Conservation (phyloP, 2,888 invertebrate genomes). For the Oscheius sp. region DNA sequence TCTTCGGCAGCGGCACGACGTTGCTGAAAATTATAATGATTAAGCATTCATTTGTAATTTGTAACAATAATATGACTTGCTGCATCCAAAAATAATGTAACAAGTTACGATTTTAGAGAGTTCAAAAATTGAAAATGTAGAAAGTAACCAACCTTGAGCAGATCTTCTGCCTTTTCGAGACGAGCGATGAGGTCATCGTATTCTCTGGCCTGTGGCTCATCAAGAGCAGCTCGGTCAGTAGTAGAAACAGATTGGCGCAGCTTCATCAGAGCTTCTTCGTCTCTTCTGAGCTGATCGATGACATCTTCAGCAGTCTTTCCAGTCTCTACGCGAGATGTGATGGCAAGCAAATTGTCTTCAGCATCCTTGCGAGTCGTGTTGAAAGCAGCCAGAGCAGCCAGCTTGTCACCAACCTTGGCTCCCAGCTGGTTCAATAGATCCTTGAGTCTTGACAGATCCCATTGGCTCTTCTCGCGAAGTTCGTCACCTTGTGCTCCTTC, state of each 20-base stretch:
- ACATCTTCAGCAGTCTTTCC: conserved; percentile 38
- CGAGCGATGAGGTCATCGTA: conserved; percentile 48
- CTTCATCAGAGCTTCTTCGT: conserved; percentile 39
- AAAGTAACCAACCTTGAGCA: conserved; percentile 36
- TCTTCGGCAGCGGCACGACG: conserved; percentile 47
- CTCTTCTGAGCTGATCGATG: conserved; percentile 41
- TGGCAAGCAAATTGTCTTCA: conserved; percentile 48
- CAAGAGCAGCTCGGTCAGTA: conserved; percentile 41
- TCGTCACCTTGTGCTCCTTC: conserved; percentile 44
- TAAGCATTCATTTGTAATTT: not conserved
- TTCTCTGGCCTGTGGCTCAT: conserved; percentile 47
- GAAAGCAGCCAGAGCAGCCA: conserved; percentile 56
- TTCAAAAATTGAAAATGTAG: conserved; percentile 7
- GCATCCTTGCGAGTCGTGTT: conserved; percentile 54
- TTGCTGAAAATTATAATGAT: conserved; percentile 39
- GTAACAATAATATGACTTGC: too few species aligned
- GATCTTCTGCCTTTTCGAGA: conserved; percentile 46
- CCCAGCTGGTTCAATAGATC: conserved; percentile 49
- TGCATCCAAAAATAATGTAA: too few species aligned
- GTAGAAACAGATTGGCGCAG: conserved; percentile 41
- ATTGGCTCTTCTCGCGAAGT: conserved; percentile 50
- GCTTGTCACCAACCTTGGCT: conserved; percentile 52
- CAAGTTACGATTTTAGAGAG: too few species aligned
- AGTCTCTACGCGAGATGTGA: conserved; percentile 32
- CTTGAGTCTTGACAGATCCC: conserved; percentile 54